Evolutionary conservation across 2,888 invertebrate species (phyloP).

Genomic region (Azorinus chamasolen): DNA sequence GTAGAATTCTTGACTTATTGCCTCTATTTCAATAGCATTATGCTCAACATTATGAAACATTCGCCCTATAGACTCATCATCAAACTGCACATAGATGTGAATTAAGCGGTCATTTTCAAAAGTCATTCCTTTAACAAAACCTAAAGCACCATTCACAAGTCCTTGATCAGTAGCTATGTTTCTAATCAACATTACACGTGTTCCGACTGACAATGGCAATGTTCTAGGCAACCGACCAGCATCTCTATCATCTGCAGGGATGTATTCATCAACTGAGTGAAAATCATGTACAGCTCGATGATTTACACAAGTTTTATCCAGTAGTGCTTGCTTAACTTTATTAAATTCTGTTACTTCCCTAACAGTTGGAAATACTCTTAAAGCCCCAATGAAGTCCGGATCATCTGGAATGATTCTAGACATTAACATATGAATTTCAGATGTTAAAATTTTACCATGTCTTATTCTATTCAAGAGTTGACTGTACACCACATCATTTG

Average conservation of each 20-base stretch:
- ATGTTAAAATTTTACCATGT: conserved; percentile 8
- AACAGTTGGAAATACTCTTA: conserved; percentile 31
- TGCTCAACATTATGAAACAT: conserved; percentile 13
- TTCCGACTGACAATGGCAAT: conserved; percentile 44
- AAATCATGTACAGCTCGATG: conserved; percentile 17
- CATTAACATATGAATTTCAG: conserved; percentile 8
- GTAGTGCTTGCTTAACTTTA: not conserved
- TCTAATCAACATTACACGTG: conserved; percentile 41
- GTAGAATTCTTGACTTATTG: conserved; percentile 31
- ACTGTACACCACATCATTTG: conserved; percentile 1
- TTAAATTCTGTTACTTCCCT: conserved; percentile 21
- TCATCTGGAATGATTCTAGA: conserved; percentile 20
- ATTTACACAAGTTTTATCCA: not conserved
- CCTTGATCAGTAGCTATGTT: conserved; percentile 39
- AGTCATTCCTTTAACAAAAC: conserved; percentile 16
- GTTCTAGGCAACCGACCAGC: conserved; percentile 40
- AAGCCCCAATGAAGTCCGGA: conserved; percentile 9
- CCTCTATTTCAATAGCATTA: conserved; percentile 26
- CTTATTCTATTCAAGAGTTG: conserved; percentile 24
- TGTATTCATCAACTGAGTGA: conserved; percentile 15
- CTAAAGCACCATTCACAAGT: conserved; percentile 50
- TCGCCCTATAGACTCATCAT: conserved; percentile 34
- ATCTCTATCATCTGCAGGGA: conserved; percentile 53
- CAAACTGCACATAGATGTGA: conserved; percentile 36
- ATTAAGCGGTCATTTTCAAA: conserved; percentile 2